Evolutionary conservation across 1,140 invertebrate species (phyloP).

Genomic region (Zaprionus lachaisei): DNA sequence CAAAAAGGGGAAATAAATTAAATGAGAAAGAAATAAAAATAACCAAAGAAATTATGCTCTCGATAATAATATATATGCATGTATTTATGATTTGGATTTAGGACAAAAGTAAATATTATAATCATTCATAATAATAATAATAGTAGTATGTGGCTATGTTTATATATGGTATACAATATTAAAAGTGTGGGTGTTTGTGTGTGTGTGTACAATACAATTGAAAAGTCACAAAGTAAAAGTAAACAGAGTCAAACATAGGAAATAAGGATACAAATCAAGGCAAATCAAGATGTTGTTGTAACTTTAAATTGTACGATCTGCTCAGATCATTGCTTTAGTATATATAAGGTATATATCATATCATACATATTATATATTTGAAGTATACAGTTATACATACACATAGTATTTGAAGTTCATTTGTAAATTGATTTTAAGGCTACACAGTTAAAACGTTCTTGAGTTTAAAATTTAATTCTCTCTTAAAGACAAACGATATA

Average conservation of each 20-base stretch:
- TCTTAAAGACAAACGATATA: constrained; percentile 46
- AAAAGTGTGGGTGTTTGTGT: constrained; percentile 23
- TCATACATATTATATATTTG: constrained; percentile 22
- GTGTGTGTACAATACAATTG: constrained; percentile 32
- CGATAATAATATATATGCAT: constrained; percentile 56
- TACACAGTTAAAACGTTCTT: constrained; percentile 77
- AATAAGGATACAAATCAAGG: constrained; percentile 37
- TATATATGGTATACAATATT: constrained; percentile 54
- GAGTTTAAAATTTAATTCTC: constrained; percentile 45
- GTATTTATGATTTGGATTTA: constrained; percentile 64
- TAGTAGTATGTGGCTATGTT: constrained; percentile 63
- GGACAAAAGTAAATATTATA: constrained; percentile 73
- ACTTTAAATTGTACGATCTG: constrained; percentile 32
- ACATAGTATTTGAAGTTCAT: constrained; percentile 18
- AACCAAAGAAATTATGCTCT: constrained; percentile 47
- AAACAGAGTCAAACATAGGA: constrained; percentile 39
- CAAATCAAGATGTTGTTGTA: constrained; percentile 44
- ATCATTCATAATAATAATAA: constrained; percentile 70
- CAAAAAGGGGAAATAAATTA: constrained; percentile 9
- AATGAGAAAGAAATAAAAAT: constrained; percentile 4
- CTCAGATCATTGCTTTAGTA: constrained; percentile 17
- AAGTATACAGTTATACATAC: constrained; percentile 33
- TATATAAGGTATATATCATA: neutral
- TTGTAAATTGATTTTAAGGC: constrained; percentile 74
- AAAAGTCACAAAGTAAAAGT: constrained; percentile 45